A percentile compares a stretch with the other conserved stretches of the same genome.
phyloP scores from a whole-genome alignment of 2,888 invertebrate genomes.

The Habroteleia sp. region DNA sequence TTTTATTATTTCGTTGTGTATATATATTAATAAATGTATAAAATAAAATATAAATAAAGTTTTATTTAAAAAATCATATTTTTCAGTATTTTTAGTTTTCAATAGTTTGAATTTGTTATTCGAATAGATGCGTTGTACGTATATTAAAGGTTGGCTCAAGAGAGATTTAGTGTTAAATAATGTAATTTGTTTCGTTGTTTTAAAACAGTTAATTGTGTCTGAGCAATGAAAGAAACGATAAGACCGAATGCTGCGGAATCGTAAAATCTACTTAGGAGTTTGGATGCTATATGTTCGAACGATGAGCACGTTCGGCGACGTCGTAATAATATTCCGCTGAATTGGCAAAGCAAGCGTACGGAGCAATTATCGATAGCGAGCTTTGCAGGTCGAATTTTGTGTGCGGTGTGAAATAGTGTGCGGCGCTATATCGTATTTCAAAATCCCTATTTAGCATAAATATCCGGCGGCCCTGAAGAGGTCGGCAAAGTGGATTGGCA shows the following conservation, averaged over 20 bases:
- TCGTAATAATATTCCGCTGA: constrained; percentile 51
- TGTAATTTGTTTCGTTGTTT: constrained; percentile 9
- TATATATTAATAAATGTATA: no score
- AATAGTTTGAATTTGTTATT: no score
- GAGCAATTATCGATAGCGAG: constrained; percentile 59
- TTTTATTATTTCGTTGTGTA: no score
- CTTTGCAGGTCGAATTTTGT: constrained; percentile 44
- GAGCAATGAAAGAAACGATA: constrained; percentile 9
- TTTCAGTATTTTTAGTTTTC: no score
- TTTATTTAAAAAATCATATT: no score
- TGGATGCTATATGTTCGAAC: constrained; percentile 2
- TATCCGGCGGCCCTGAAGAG: constrained; percentile 67
- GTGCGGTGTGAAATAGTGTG: constrained; percentile 47
- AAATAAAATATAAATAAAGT: no score
- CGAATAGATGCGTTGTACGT: no score
- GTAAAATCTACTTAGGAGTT: constrained; percentile 47
- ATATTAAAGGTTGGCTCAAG: no score
- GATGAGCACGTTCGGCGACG: constrained; percentile 7
- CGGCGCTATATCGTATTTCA: constrained; percentile 72
- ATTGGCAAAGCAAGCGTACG: constrained; percentile 32
- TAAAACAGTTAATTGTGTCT: constrained; percentile 32
- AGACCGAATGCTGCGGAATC: constrained; percentile 15
- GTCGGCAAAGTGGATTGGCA: constrained; percentile 64
- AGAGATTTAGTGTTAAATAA: neutral
- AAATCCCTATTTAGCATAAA: constrained; percentile 77